These are phyloP conservation scores for Bergia sp. DNA, from an alignment of 92 coral and sea anemone species.

Conservation along the genomic window DNA sequence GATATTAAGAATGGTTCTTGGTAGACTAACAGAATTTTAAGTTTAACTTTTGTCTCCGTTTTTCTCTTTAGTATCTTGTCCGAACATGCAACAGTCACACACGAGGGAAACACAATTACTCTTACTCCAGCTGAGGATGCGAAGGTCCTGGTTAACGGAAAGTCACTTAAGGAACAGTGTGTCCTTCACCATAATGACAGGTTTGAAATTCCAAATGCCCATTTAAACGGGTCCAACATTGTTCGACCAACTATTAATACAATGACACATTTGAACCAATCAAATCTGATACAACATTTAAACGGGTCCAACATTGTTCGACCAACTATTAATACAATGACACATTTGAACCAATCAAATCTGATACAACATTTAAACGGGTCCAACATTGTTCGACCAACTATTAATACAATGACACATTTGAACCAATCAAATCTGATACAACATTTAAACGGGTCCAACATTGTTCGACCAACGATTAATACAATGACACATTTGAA, in stretches of 20 bases:
- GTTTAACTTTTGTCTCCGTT: background rate
- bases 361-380: too few species aligned
- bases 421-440: too few species aligned
- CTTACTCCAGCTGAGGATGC: slow-evolving; percentile 76
- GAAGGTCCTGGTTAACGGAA: slow-evolving; percentile 83
- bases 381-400: too few species aligned
- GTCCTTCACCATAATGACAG: slow-evolving; percentile 90
- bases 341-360: too few species aligned
- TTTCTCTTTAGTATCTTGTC: slow-evolving; percentile 62
- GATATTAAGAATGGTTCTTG: background rate
- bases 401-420: too few species aligned
- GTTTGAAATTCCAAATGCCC: slow-evolving; percentile 34
- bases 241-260: background rate
- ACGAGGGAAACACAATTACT: slow-evolving; percentile 60
- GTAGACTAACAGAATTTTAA: background rate
- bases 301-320: too few species aligned
- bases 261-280: too few species aligned
- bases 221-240: background rate
- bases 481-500: too few species aligned
- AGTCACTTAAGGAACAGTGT: slow-evolving; percentile 62
- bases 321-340: too few species aligned
- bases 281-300: too few species aligned
- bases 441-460: too few species aligned
- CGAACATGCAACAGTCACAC: slow-evolving; percentile 76
- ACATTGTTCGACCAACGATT: too few species aligned